Percentiles rank a stretch among this genome's conserved stretches.
Conservation (phyloP, 2,113 vertebrate species). For the Pachycephala philippinensis region DNA sequence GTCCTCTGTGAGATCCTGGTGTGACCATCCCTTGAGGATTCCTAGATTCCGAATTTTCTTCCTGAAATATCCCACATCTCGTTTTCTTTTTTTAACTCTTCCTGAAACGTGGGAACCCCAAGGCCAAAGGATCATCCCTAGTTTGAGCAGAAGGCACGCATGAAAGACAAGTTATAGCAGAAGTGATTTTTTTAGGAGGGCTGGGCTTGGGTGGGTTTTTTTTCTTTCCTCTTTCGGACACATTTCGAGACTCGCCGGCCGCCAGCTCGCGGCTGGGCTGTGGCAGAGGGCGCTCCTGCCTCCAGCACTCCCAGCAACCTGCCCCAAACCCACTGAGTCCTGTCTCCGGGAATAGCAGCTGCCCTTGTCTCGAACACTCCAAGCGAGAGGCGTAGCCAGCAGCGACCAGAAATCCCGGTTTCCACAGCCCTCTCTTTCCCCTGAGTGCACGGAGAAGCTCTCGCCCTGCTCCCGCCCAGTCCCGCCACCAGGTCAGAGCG, state of each 20-base stretch:
- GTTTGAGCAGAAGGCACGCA: not conserved
- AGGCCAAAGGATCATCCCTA: not conserved
- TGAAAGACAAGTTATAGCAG: not conserved
- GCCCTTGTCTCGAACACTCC: not conserved
- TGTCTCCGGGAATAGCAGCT: not conserved
- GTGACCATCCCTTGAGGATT: not conserved
- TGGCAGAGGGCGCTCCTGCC: conserved; percentile 16
- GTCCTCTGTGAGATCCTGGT: not conserved
- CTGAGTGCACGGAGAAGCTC: not conserved
- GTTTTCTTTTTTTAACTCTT: not conserved
- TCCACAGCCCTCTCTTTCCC: not conserved
- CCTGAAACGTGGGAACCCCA: not conserved
- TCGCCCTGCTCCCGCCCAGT: not conserved
- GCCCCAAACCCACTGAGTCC: not conserved
- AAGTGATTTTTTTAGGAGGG: not conserved
- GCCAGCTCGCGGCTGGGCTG: not conserved
- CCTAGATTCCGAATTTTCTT: not conserved
- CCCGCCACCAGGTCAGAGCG: not conserved
- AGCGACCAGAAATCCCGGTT: not conserved
- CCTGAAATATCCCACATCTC: not conserved
- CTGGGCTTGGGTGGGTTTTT: not conserved
- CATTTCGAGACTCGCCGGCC: not conserved
- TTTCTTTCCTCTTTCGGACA: not conserved
- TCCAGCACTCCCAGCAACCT: not conserved
- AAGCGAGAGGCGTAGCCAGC: not conserved